phyloP scores from a whole-genome alignment of 2,113 vertebrate genomes.

The Gulo gulo region DNA sequence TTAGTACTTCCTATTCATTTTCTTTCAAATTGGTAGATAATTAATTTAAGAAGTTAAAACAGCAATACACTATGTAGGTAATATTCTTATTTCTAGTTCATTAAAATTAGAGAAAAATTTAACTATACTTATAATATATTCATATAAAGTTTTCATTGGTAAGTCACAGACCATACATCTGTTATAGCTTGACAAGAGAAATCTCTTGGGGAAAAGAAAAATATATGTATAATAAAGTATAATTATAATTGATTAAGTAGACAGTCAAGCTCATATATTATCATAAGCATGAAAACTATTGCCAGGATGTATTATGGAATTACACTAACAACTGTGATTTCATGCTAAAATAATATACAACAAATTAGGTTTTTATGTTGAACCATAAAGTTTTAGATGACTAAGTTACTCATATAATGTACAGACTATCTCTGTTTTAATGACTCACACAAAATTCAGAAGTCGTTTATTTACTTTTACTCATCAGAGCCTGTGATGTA shows the following conservation, averaged over 20 bases:
- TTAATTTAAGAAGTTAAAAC: background rate
- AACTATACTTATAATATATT: background rate
- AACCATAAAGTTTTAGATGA: constrained; percentile 11
- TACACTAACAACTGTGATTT: background rate
- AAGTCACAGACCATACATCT: background rate
- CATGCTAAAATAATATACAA: background rate
- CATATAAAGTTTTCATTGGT: background rate
- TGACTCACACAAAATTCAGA: background rate
- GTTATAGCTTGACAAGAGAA: background rate
- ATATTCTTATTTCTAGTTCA: background rate
- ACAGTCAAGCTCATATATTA: background rate
- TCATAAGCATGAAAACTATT: background rate
- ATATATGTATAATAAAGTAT: background rate
- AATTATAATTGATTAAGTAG: background rate
- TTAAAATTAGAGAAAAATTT: background rate
- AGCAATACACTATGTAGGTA: background rate
- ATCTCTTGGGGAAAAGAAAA: background rate
- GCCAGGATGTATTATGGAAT: background rate
- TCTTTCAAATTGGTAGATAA: background rate
- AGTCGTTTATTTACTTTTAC: background rate
- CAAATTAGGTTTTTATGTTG: background rate
- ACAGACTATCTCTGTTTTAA: background rate
- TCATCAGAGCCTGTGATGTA: background rate
- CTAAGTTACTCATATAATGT: background rate
- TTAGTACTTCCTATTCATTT: background rate